phyloP scores from a whole-genome alignment of 2,797 vertebrate genomes.

The Spinus pinus region DNA sequence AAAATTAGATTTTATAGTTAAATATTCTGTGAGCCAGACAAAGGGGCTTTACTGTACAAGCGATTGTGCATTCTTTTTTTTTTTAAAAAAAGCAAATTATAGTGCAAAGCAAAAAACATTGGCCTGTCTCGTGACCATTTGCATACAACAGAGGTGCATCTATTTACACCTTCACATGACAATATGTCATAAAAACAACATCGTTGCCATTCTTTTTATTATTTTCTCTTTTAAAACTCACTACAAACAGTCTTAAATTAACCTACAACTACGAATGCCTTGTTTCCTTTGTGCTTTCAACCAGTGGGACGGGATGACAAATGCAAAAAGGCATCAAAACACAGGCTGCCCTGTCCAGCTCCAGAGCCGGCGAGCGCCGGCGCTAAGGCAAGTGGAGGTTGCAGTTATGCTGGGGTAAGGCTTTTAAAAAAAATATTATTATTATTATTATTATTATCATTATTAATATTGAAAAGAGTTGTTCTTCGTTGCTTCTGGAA shows the following conservation, averaged over 20 bases:
- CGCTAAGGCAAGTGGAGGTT: constrained; percentile 13
- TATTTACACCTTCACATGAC: constrained; percentile 50
- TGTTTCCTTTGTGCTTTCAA: constrained; percentile 58
- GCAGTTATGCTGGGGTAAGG: constrained; percentile 54
- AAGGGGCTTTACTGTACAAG: constrained; percentile 73
- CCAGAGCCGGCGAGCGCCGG: background rate
- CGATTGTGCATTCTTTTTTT: constrained; percentile 66
- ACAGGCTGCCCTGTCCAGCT: constrained; percentile 38
- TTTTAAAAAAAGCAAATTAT: constrained; percentile 69
- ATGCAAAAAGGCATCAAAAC: constrained; percentile 6
- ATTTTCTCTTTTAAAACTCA: background rate
- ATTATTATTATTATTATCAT: background rate
- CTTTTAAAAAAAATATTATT: background rate
- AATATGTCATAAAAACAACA: constrained; percentile 44
- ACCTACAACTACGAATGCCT: constrained; percentile 41
- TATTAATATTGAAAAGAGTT: background rate
- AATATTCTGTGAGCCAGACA: constrained; percentile 76
- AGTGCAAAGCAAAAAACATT: constrained; percentile 77
- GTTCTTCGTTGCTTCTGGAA: background rate
- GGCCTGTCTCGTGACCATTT: constrained; percentile 35
- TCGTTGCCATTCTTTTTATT: background rate
- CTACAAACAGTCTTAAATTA: constrained; percentile 47
- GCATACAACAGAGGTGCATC: constrained; percentile 24
- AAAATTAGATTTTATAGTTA: constrained; percentile 76
- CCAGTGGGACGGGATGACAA: constrained; percentile 17